These are phyloP conservation scores for Mercenaria mercenaria DNA, from an alignment of 1,140 invertebrate genomes.

Conservation along the genomic window DNA sequence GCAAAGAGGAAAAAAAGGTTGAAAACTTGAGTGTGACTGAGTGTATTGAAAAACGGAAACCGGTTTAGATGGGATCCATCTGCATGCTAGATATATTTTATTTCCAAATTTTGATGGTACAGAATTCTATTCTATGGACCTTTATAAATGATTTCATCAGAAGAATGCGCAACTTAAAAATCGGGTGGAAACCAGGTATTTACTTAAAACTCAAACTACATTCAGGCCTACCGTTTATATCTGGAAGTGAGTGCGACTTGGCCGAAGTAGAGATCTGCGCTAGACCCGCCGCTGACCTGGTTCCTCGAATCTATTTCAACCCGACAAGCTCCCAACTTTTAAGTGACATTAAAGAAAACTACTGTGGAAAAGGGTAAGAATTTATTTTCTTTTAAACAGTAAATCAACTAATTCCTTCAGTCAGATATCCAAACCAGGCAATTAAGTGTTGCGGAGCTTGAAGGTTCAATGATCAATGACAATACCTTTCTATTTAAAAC, in stretches of 20 bases:
- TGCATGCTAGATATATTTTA: no score
- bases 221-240: neutral
- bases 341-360: conserved; percentile 8
- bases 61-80: no score
- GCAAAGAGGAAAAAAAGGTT: no score
- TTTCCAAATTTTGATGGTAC: neutral
- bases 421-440: neutral
- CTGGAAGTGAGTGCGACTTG: conserved; percentile 16
- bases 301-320: conserved; percentile 14
- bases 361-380: conserved; percentile 23
- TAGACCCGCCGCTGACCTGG: neutral
- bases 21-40: no score
- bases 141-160: neutral
- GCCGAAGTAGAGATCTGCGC: neutral
- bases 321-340: conserved; percentile 19
- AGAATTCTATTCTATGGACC: neutral
- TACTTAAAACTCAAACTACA: neutral
- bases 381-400: neutral
- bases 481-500: neutral
- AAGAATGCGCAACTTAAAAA: neutral
- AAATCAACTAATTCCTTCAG: no score
- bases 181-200: neutral
- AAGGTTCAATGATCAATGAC: no score
- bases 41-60: no score
- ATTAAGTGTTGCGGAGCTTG: neutral